Conservation (phyloP, 2,888 invertebrate genomes). For the Hetaerina titia region DNA sequence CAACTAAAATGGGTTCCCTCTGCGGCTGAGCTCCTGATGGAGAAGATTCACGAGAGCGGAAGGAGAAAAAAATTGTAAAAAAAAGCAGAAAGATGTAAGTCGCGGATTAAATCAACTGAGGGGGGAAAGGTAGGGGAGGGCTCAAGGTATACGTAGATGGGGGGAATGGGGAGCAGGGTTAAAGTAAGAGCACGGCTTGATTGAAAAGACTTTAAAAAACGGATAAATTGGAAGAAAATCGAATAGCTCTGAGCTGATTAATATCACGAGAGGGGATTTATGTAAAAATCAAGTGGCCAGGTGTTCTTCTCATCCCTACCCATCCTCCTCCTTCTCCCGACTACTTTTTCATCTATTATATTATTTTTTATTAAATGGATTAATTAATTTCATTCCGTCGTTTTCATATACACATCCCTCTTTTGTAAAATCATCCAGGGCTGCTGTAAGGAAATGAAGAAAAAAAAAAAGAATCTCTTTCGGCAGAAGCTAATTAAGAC, state of each 20-base stretch:
- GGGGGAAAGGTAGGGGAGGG: background rate
- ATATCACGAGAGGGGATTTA: conserved; percentile 39
- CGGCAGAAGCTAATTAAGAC: conserved; percentile 43
- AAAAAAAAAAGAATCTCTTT: background rate
- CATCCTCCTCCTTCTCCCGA: background rate
- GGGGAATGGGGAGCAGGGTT: background rate
- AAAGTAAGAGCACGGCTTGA: conserved; percentile 28
- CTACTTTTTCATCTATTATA: background rate
- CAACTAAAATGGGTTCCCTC: too few species aligned
- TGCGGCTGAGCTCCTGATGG: background rate
- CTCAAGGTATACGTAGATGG: background rate
- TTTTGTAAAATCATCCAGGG: background rate
- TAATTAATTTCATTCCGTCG: conserved; percentile 43
- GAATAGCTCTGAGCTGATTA: conserved; percentile 52
- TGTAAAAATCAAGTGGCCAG: conserved; percentile 12
- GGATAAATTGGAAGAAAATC: conserved; percentile 58
- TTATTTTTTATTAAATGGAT: conserved; percentile 46
- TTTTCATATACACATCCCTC: background rate
- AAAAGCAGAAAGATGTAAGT: background rate
- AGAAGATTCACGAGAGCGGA: background rate
- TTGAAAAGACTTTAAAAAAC: conserved; percentile 49
- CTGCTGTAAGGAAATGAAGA: conserved; percentile 39
- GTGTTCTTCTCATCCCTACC: background rate
- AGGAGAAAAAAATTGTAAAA: background rate
- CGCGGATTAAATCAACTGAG: background rate